These are phyloP conservation scores for Rissa tridactyla DNA, from an alignment of 2,113 vertebrate species.

Conservation along the genomic window DNA sequence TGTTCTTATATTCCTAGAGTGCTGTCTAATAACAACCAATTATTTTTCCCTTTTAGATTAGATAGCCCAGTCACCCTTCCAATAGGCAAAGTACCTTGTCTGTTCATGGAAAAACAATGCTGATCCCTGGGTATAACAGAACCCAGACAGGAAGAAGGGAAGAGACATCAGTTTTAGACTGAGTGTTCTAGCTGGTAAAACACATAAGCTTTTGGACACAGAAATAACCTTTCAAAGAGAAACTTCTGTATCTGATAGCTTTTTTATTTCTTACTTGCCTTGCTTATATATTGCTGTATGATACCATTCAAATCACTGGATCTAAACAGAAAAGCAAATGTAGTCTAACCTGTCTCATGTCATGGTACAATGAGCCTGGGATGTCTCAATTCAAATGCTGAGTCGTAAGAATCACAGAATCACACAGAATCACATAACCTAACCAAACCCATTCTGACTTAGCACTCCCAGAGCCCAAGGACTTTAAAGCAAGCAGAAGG, in stretches of 20 bases:
- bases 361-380: background rate
- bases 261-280: background rate
- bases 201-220: background rate
- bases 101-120: background rate
- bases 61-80: background rate
- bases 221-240: background rate
- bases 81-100: background rate
- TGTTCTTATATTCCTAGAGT: background rate
- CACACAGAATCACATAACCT: too few species aligned
- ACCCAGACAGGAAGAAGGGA: background rate
- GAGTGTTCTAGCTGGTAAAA: background rate
- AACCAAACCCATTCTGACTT: background rate
- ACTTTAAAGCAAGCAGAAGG: background rate
- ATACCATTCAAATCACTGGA: background rate
- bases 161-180: background rate
- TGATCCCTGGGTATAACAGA: background rate
- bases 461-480: rapidly evolving
- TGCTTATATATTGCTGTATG: background rate
- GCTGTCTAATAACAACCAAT: background rate
- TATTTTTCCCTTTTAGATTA: background rate
- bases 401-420: background rate
- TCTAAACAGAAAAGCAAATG: background rate
- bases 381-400: background rate
- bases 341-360: background rate
- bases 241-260: background rate